These are phyloP conservation scores for Datnioides undecimradiatus DNA, from an alignment of 2,113 vertebrate species.

Conservation along the genomic window DNA sequence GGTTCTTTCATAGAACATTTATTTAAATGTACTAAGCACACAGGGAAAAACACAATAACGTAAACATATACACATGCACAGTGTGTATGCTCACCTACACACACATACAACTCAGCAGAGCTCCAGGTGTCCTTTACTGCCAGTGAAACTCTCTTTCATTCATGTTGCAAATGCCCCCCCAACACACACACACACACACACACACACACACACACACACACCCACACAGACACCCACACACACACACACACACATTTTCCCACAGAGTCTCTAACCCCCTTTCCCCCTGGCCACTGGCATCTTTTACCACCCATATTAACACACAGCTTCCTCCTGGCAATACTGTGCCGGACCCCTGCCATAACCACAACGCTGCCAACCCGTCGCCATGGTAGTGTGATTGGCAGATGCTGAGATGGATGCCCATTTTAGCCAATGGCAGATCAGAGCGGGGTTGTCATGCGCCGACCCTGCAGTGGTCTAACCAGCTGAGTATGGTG, in stretches of 20 bases:
- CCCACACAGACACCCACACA: too few species aligned
- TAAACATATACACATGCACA: slow-evolving; percentile 28
- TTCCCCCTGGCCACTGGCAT: slow-evolving; percentile 62
- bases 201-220: slow-evolving; percentile 50
- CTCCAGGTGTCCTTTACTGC: slow-evolving; percentile 68
- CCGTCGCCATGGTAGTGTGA: slow-evolving; percentile 76
- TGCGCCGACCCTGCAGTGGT: slow-evolving; percentile 55
- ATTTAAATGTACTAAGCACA: not conserved
- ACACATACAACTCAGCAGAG: slow-evolving; percentile 13
- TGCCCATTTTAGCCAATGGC: slow-evolving; percentile 71
- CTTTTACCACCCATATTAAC: slow-evolving; percentile 76
- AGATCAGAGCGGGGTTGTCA: slow-evolving; percentile 54
- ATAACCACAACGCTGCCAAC: slow-evolving; percentile 65
- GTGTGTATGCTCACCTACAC: slow-evolving; percentile 22
- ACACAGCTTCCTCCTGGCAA: slow-evolving; percentile 84
- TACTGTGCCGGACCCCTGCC: slow-evolving; percentile 67
- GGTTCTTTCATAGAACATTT: slow-evolving; percentile 11
- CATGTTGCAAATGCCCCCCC: slow-evolving; percentile 54
- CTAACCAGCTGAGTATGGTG: slow-evolving; percentile 56
- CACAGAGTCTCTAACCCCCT: slow-evolving; percentile 68
- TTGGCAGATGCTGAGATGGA: slow-evolving; percentile 79
- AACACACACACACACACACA: slow-evolving; percentile 44
- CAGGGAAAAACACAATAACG: slow-evolving; percentile 24
- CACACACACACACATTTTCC: slow-evolving; percentile 72
- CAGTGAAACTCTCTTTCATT: slow-evolving; percentile 59